phyloP scores from a whole-genome alignment of 2,113 vertebrate species.

The Sinocyclocheilus rhinocerous region DNA sequence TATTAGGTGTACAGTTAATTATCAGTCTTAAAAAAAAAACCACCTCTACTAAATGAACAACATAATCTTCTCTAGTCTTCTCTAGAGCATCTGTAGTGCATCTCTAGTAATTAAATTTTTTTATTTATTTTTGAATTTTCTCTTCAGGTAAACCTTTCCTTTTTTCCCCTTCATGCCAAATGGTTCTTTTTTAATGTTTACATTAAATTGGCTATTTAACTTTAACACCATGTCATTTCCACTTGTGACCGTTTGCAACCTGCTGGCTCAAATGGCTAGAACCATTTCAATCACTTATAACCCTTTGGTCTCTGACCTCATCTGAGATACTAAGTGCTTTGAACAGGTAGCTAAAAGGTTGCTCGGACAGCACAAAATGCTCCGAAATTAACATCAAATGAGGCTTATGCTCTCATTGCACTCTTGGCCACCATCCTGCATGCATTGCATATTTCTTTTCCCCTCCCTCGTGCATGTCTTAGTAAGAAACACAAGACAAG shows the following conservation, averaged over 20 bases:
- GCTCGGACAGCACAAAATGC: constrained; percentile 40
- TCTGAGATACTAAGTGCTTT: constrained; percentile 46
- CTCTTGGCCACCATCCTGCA: constrained; percentile 36
- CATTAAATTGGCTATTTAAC: neutral
- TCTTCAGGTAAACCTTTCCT: too few relatives aligned
- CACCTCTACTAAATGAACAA: too few relatives aligned
- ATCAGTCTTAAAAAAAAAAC: too few relatives aligned
- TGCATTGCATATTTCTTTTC: constrained; percentile 43
- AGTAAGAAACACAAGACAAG: constrained; percentile 62
- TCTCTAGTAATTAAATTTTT: too few relatives aligned
- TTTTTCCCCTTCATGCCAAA: too few relatives aligned
- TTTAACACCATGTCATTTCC: neutral
- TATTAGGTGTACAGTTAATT: too few relatives aligned
- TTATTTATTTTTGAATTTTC: too few relatives aligned
- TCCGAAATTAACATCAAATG: constrained; percentile 50
- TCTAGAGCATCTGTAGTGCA: too few relatives aligned
- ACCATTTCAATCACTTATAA: constrained; percentile 25
- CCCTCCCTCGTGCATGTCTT: constrained; percentile 31
- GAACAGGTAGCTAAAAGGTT: constrained; percentile 45
- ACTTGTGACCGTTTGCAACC: neutral
- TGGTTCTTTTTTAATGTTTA: too few relatives aligned
- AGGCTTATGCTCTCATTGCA: constrained; percentile 46
- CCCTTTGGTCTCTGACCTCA: constrained; percentile 40
- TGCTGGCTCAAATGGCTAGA: constrained; percentile 12
- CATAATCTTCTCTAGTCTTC: too few relatives aligned